These are phyloP conservation scores for Odocoileus virginianus DNA, from an alignment of 2,113 vertebrate species.

Conservation along the genomic window DNA sequence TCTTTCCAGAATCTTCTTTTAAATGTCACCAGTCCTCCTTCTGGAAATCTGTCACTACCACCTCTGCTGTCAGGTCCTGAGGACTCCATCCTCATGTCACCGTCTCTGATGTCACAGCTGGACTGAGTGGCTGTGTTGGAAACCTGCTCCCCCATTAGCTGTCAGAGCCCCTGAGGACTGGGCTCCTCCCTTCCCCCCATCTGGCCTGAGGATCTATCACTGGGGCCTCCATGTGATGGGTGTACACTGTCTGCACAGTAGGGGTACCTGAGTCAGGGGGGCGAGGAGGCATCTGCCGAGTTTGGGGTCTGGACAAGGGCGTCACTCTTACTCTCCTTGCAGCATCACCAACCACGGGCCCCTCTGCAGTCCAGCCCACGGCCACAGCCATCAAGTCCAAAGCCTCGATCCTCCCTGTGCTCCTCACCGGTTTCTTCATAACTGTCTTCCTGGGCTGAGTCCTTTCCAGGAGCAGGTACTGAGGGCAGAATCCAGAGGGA, in stretches of 20 bases:
- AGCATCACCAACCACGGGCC: rapidly evolving
- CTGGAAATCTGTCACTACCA: not conserved
- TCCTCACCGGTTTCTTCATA: not conserved
- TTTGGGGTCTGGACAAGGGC: too few relatives aligned
- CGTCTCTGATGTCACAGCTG: too few relatives aligned
- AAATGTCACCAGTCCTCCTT: not conserved
- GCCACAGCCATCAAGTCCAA: rapidly evolving
- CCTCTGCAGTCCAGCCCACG: rapidly evolving
- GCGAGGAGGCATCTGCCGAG: not conserved
- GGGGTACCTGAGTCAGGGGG: not conserved
- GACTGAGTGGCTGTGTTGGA: not conserved
- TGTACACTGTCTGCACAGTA: rapidly evolving
- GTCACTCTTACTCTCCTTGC: not conserved
- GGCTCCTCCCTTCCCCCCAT: not conserved
- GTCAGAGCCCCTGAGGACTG: not conserved
- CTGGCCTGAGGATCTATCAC: rapidly evolving
- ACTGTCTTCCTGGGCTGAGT: too few relatives aligned
- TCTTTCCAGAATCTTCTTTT: not conserved
- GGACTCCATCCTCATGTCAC: not conserved
- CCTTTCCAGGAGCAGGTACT: too few relatives aligned
- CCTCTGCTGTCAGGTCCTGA: not conserved
- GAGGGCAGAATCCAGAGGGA: too few relatives aligned
- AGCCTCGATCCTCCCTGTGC: too few relatives aligned
- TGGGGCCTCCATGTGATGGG: rapidly evolving
- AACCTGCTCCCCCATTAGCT: not conserved